These are phyloP conservation scores for Rhingia rostrata DNA, from an alignment of 2,888 invertebrate species.

Conservation along the genomic window DNA sequence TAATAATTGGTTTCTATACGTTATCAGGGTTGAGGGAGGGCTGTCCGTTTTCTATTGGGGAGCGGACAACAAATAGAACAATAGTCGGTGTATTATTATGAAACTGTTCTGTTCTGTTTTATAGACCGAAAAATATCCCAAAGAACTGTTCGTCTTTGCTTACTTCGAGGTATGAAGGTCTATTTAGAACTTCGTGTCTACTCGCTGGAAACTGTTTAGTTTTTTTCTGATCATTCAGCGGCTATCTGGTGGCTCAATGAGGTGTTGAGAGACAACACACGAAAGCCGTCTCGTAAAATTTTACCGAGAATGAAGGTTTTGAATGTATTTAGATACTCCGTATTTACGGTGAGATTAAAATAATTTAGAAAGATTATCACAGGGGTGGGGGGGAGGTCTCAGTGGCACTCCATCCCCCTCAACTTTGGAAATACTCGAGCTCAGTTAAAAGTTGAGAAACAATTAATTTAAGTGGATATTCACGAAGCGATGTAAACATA, in stretches of 20 bases:
- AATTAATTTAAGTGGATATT: constrained; percentile 41
- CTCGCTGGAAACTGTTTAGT: not conserved
- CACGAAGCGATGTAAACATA: constrained; percentile 6
- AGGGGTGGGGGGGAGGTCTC: not conserved
- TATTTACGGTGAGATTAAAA: constrained; percentile 25
- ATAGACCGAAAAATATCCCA: not conserved
- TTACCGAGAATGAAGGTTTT: constrained; percentile 34
- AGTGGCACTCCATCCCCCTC: not conserved
- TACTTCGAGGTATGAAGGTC: constrained; percentile 10
- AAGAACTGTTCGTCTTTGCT: not conserved
- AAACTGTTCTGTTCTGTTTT: constrained; percentile 30
- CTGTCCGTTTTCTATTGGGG: not conserved
- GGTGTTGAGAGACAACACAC: constrained; percentile 16
- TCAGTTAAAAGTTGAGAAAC: constrained; percentile 32
- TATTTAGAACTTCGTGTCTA: constrained; percentile 8
- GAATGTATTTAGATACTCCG: not conserved
- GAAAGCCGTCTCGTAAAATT: constrained; percentile 37
- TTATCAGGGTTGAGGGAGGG: not conserved
- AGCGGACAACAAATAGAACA: constrained; percentile 8
- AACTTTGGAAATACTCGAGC: constrained; percentile 29
- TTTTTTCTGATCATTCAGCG: not conserved
- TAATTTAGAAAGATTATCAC: constrained; percentile 8
- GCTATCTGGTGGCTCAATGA: constrained; percentile 3
- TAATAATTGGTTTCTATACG: constrained; percentile 44
- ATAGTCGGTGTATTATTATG: constrained; percentile 14